phyloP scores from a whole-genome alignment of 1,140 invertebrate species.

The Caenorhabditis briggsae region DNA sequence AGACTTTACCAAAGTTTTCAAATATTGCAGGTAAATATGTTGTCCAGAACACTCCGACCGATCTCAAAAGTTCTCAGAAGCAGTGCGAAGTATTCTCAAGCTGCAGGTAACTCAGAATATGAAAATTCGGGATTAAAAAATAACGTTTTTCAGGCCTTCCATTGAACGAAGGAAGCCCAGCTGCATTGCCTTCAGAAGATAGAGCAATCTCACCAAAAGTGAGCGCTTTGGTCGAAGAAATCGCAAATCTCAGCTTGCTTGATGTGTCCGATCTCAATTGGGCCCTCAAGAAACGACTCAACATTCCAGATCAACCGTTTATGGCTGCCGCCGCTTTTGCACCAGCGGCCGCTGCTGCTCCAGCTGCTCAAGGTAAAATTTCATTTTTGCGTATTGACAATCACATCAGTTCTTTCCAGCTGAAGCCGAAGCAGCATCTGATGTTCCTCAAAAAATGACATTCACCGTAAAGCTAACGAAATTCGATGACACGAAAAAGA shows the following conservation, averaged over 20 bases:
- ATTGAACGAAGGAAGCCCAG: conserved; percentile 60
- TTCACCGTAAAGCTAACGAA: conserved; percentile 89
- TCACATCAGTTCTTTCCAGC: not conserved
- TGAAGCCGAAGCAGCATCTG: conserved; percentile 80
- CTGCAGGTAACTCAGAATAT: not conserved
- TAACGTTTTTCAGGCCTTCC: conserved; percentile 56
- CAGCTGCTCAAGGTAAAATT: conserved; percentile 59
- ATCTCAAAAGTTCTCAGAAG: conserved; percentile 19
- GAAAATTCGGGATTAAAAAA: not conserved
- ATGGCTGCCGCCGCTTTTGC: conserved; percentile 73
- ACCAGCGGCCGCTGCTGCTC: conserved; percentile 68
- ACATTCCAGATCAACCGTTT: conserved; percentile 75
- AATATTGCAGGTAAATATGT: conserved; percentile 28
- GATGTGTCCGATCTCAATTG: conserved; percentile 74
- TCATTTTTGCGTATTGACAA: not conserved
- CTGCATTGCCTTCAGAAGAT: conserved; percentile 65
- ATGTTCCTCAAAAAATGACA: conserved; percentile 80
- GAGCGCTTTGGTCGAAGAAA: conserved; percentile 73
- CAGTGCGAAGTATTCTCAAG: conserved; percentile 24
- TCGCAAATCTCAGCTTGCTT: conserved; percentile 72
- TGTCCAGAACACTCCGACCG: conserved; percentile 47
- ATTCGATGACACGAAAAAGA: conserved; percentile 94
- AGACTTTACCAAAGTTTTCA: no score
- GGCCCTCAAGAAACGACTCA: conserved; percentile 76
- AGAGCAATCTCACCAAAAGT: conserved; percentile 70